Evolutionary conservation across 2,888 invertebrate species (phyloP).

Genomic region (Scaptomyza reducta): DNA sequence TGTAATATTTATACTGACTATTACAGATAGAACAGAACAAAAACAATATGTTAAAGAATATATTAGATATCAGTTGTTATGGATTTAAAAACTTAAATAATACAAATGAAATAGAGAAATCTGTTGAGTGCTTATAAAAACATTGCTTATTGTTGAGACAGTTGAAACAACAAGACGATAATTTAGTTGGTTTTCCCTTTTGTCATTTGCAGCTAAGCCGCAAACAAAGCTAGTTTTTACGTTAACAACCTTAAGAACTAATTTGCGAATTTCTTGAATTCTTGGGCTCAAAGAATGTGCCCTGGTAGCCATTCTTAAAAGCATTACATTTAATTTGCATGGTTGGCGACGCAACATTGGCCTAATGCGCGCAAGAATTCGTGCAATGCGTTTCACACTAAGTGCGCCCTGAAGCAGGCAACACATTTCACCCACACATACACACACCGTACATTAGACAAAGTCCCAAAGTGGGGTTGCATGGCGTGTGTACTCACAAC

Average conservation of each 20-base stretch:
- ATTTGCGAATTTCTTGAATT: slow-evolving; percentile 15
- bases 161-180: not conserved
- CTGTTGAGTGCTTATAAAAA: not conserved
- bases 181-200: not conserved
- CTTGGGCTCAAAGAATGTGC: slow-evolving; percentile 57
- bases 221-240: not conserved
- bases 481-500: not conserved
- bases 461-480: not conserved
- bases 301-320: slow-evolving; percentile 54
- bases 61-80: too few species aligned
- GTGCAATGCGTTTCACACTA: slow-evolving; percentile 36
- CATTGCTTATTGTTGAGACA: not conserved
- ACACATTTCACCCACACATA: slow-evolving; percentile 26
- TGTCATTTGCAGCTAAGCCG: slow-evolving; percentile 1
- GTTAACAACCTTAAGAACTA: slow-evolving; percentile 16
- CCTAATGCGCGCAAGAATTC: slow-evolving; percentile 70
- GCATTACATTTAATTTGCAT: slow-evolving; percentile 60
- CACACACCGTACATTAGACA: not conserved
- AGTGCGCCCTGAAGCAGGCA: slow-evolving; percentile 50
- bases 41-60: too few species aligned
- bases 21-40: not conserved
- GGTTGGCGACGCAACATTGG: slow-evolving; percentile 29
- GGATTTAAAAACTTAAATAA: too few species aligned
- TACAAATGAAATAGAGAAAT: not conserved
- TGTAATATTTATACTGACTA: too few species aligned